Percentiles rank a stretch among this genome's conserved stretches.
phyloP scores from a whole-genome alignment of 1,140 invertebrate species.

The Aphaenogaster rudis region DNA sequence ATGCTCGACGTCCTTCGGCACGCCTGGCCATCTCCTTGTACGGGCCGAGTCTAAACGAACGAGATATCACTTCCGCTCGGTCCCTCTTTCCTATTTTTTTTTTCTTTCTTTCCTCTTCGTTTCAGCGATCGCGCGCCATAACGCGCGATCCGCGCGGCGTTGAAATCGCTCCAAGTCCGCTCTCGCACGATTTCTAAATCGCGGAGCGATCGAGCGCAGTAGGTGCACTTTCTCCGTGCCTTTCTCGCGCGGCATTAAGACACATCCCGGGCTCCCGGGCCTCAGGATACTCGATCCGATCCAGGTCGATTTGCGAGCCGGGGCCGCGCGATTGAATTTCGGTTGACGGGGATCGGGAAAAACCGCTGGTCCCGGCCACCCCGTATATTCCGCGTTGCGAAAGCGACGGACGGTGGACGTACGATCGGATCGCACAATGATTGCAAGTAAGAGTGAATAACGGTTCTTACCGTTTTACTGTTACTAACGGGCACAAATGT shows the following conservation, averaged over 20 bases:
- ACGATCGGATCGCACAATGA: slow-evolving; percentile 70
- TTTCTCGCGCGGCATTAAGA: slow-evolving; percentile 66
- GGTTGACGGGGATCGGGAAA: slow-evolving; percentile 26
- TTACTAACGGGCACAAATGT: slow-evolving; percentile 36
- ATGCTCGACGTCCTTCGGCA: neutral
- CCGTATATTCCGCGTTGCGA: slow-evolving; percentile 67
- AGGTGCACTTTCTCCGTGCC: slow-evolving; percentile 72
- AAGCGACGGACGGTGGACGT: slow-evolving; percentile 66
- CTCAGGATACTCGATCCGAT: slow-evolving; percentile 64
- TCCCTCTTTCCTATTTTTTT: neutral
- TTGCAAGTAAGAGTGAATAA: slow-evolving; percentile 75
- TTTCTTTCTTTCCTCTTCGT: slow-evolving; percentile 32
- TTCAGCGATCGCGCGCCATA: slow-evolving; percentile 52
- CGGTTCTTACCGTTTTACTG: slow-evolving; percentile 59
- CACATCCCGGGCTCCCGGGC: slow-evolving; percentile 39
- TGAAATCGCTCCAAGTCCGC: slow-evolving; percentile 65
- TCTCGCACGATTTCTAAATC: slow-evolving; percentile 72
- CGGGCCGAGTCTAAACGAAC: neutral
- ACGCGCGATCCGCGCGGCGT: slow-evolving; percentile 64
- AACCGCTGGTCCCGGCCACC: slow-evolving; percentile 24
- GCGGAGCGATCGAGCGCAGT: slow-evolving; percentile 58
- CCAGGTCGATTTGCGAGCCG: slow-evolving; percentile 67
- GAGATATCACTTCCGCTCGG: slow-evolving; percentile 38
- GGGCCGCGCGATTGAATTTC: slow-evolving; percentile 73
- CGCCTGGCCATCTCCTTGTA: neutral